Evolutionary conservation across 2,113 vertebrate species (phyloP).

Genomic region (Ochotona curzoniae): DNA sequence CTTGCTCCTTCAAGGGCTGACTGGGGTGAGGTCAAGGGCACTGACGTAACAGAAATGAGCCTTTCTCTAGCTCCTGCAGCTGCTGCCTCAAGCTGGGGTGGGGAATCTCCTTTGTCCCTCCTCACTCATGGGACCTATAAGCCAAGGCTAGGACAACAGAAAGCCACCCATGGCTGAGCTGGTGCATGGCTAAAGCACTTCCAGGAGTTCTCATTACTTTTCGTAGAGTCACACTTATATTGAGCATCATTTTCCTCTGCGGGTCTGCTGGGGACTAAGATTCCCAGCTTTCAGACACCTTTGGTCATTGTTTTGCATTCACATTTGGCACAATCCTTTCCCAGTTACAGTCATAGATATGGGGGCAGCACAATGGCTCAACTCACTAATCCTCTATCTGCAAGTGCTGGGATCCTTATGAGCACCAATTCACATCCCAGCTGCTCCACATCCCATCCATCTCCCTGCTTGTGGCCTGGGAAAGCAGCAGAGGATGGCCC

Average conservation of each 20-base stretch:
- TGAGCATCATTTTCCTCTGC: neutral
- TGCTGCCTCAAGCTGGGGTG: neutral
- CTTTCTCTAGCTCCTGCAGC: neutral
- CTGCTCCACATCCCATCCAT: too few species aligned
- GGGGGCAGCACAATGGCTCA: too few species aligned
- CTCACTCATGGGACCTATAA: neutral
- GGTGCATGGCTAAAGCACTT: neutral
- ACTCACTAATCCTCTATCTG: too few species aligned
- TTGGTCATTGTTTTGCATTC: neutral
- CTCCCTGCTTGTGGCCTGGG: too few species aligned
- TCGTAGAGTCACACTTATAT: neutral
- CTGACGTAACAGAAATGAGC: too few species aligned
- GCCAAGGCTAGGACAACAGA: neutral
- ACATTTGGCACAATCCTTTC: neutral
- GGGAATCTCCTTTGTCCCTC: neutral
- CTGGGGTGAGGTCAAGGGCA: neutral
- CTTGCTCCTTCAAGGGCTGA: neutral
- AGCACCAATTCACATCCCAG: too few species aligned
- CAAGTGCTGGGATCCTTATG: too few species aligned
- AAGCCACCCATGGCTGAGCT: neutral
- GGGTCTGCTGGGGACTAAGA: neutral
- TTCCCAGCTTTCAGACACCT: neutral
- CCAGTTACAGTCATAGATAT: neutral
- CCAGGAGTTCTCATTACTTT: neutral
- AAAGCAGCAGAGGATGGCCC: too few species aligned